phyloP scores from a whole-genome alignment of 2,113 vertebrate genomes.

The Otocyon megalotis region DNA sequence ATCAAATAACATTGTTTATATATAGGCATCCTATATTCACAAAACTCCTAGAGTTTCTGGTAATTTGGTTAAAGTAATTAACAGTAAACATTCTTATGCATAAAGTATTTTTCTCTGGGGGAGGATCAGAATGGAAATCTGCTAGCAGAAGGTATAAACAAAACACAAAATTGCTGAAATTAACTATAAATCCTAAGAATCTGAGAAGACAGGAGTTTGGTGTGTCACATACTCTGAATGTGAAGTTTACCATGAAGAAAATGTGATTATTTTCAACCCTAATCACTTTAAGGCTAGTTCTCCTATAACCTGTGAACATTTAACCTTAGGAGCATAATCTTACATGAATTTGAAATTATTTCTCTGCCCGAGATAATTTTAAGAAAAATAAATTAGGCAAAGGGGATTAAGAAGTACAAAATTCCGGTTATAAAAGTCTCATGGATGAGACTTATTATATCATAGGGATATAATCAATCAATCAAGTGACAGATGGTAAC shows the following conservation, averaged over 20 bases:
- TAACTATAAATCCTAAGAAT: background rate
- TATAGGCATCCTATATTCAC: background rate
- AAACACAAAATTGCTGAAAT: background rate
- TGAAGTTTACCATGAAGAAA: background rate
- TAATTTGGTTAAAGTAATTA: constrained; percentile 12
- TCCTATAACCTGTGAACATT: background rate
- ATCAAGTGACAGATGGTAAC: background rate
- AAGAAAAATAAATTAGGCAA: background rate
- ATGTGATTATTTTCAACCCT: background rate
- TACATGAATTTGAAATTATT: background rate
- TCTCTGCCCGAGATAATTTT: background rate
- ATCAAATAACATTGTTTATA: background rate
- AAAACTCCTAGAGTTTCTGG: background rate
- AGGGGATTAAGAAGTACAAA: background rate
- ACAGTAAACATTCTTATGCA: constrained; percentile 9
- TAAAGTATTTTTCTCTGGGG: background rate
- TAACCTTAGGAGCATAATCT: background rate
- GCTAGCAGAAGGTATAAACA: background rate
- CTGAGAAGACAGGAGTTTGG: background rate
- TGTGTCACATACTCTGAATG: background rate
- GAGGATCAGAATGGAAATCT: background rate
- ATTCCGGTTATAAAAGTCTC: background rate
- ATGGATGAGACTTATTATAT: background rate
- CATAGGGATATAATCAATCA: background rate
- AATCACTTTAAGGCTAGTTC: background rate